Base-by-base conservation (phyloP, 2,797 vertebrate genomes). In the Phoxinus dragarum region DNA sequence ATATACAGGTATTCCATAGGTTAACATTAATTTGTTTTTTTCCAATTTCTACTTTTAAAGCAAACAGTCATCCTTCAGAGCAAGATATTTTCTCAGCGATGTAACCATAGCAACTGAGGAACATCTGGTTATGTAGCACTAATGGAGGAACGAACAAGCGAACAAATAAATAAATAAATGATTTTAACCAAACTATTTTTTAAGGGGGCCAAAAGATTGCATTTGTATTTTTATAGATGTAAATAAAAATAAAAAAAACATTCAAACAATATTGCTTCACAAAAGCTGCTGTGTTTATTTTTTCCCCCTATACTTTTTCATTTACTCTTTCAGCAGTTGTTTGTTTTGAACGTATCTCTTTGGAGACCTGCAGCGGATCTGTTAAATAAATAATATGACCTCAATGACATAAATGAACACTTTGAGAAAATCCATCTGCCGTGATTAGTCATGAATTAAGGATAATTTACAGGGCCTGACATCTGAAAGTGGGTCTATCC, bases 31-130 rank as follows among this genome's bases (percentile, higher is more conserved):
- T 14, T 52, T 6, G 4, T 14, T 5, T 23, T 5, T n/a, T 14
- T 12, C 38, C 0, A 14, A 3, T 80, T 68, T 47, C 2, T 12
- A 6, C 3, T 10, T 80, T 80, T 7, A 36, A 82, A 74, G 19
- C 31, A 38, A 27, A 38, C 19, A 66, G 11, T 10, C 47, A 44
- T 34, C 23, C 34, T 31, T 76, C 40, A 59, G 34, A 84, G 73
- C 49, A 77, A 54, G 77, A 81, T 52, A 11, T 66, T 21, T 40
- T 47, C 19, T 44, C 49, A 81, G n/a, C 47, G 66, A 77, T 27
- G 84, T 88, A 86, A 76, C 88, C 86, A 89, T 85, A 69, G 84
- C 84, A 88, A 86, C 74, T 21, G n/a, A 59, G 11, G 74, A 40
- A 74, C 78, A 84, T 54, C 49, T 86, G 64, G 31, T 84, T 82